Evolutionary conservation across 2,113 vertebrate species (phyloP).

Genomic region (Meleagris gallopavo): DNA sequence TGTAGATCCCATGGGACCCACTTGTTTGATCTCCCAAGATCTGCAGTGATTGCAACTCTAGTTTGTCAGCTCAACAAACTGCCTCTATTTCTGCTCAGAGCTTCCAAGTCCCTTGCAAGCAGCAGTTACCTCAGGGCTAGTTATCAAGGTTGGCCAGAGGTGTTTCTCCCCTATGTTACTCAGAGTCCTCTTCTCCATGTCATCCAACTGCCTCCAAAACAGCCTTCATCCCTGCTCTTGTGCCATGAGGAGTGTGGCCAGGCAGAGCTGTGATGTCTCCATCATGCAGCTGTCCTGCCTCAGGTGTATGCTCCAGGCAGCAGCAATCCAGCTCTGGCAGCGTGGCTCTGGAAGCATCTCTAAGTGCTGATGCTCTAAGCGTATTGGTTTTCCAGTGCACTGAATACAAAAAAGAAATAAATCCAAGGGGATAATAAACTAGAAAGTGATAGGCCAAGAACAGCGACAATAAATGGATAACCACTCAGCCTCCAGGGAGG

Average conservation of each 20-base stretch:
- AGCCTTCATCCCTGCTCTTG: accelerated
- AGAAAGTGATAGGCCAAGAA: background rate
- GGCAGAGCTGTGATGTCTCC: background rate
- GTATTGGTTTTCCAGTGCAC: background rate
- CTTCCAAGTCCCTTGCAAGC: background rate
- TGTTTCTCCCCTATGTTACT: background rate
- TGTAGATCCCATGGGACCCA: background rate
- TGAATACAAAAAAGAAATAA: background rate
- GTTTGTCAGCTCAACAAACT: background rate
- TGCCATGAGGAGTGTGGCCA: background rate
- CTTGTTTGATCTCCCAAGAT: background rate
- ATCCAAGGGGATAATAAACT: background rate
- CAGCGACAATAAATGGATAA: background rate
- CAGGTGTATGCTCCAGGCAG: background rate
- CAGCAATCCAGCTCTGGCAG: background rate
- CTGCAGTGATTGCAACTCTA: background rate
- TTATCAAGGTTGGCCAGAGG: background rate
- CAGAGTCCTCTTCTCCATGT: background rate
- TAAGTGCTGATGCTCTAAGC: background rate
- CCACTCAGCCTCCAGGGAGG: background rate
- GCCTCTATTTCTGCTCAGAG: background rate
- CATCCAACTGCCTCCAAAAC: background rate
- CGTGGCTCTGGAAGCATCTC: background rate
- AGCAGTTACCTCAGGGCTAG: too few species aligned
- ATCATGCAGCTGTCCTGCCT: background rate